phyloP scores from a whole-genome alignment of 2,113 vertebrate species.

The Arenaria interpres region DNA sequence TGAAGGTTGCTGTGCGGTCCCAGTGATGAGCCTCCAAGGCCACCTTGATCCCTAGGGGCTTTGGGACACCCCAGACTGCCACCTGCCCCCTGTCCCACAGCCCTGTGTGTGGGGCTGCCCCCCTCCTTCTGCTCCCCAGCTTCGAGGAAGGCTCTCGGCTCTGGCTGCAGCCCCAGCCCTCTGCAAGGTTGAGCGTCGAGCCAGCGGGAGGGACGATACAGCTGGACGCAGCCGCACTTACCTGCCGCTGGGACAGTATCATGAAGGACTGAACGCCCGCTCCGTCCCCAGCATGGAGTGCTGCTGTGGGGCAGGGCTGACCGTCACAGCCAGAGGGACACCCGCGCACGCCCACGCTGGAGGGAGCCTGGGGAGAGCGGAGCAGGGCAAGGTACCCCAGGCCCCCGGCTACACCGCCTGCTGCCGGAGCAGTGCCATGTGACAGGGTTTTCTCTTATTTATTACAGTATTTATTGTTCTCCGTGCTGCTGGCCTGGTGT shows the following conservation, averaged over 20 bases:
- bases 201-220: neutral
- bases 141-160: neutral
- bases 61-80: neutral
- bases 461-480: slow-evolving; percentile 70
- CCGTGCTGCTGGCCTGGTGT: neutral
- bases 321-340: neutral
- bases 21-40: neutral
- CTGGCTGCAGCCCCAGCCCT: neutral
- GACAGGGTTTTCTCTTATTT: slow-evolving; percentile 52
- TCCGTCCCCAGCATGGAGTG: neutral
- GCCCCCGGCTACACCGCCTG: fast-evolving
- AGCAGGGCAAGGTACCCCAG: neutral
- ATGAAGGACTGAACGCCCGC: neutral
- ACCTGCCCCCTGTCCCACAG: neutral
- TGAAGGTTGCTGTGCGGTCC: neutral
- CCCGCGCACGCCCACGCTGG: fast-evolving
- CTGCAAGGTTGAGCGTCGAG: fast-evolving
- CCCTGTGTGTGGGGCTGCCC: neutral
- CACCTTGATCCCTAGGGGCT: neutral
- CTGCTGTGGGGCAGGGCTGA: neutral
- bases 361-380: neutral
- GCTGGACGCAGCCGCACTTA: neutral
- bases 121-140: neutral
- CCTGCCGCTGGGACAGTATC: neutral
- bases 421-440: neutral